Evolutionary conservation across 2,113 vertebrate genomes (phyloP).

Genomic region (Tenrec ecaudatus): DNA sequence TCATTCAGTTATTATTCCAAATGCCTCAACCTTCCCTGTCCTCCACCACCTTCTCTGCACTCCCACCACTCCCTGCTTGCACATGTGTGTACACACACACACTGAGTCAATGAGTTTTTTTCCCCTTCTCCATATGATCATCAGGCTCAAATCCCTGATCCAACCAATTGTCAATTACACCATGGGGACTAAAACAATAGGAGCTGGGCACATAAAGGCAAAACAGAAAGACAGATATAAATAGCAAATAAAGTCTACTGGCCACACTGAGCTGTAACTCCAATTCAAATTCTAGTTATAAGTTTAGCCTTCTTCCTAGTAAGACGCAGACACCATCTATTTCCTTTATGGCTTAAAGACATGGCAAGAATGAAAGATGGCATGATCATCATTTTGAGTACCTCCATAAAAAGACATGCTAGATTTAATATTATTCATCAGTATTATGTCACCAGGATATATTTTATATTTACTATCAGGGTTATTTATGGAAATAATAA

Average conservation of each 20-base stretch:
- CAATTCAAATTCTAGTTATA: slow-evolving; percentile 35
- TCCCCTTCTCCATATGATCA: neutral
- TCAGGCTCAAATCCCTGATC: slow-evolving; percentile 48
- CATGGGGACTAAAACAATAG: slow-evolving; percentile 4
- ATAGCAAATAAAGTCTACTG: neutral
- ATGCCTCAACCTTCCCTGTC: slow-evolving; percentile 11
- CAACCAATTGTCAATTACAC: slow-evolving; percentile 16
- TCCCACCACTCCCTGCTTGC: neutral
- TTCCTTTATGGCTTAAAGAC: slow-evolving; percentile 19
- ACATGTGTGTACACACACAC: neutral
- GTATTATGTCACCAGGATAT: neutral
- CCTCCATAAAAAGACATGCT: neutral
- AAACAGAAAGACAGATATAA: neutral
- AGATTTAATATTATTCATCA: neutral
- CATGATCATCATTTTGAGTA: neutral
- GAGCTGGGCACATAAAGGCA: neutral
- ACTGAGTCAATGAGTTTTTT: neutral
- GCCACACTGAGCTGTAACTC: neutral
- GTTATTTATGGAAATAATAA: slow-evolving; percentile 21
- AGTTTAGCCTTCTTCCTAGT: neutral
- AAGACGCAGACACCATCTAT: neutral
- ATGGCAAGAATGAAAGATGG: neutral
- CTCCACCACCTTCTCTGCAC: neutral
- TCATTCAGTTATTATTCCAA: slow-evolving; percentile 11
- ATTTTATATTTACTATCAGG: slow-evolving; percentile 34